Percentiles rank a stretch among this genome's conserved stretches.
phyloP scores from a whole-genome alignment of 2,113 vertebrate genomes.

The Cyphomyrus plagiostoma region DNA sequence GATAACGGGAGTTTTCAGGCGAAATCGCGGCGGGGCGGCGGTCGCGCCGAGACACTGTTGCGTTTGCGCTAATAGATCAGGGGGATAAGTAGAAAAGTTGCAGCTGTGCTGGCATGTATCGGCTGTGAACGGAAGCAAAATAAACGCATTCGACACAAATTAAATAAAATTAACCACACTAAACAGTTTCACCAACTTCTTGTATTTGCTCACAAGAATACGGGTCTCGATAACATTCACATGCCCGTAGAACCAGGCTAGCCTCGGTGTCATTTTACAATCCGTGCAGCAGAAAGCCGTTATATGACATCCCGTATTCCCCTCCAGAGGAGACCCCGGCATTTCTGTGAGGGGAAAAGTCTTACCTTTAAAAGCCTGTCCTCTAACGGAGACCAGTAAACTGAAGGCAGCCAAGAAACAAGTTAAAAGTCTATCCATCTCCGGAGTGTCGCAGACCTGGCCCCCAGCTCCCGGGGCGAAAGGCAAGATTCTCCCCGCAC shows the following conservation, averaged over 20 bases:
- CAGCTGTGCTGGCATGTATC: neutral
- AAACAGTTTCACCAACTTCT: neutral
- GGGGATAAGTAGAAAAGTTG: neutral
- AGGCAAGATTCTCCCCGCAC: conserved; percentile 33
- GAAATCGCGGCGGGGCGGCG: neutral
- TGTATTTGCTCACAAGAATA: neutral
- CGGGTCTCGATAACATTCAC: neutral
- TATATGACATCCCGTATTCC: neutral
- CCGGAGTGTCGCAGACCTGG: conserved; percentile 42
- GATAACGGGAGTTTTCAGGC: neutral
- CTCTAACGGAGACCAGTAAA: conserved; percentile 55
- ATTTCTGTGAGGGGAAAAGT: conserved; percentile 4
- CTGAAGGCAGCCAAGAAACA: conserved; percentile 54
- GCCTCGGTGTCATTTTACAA: conserved; percentile 10
- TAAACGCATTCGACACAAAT: neutral
- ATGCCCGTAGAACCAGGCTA: neutral
- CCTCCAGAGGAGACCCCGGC: neutral
- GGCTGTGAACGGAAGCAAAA: neutral
- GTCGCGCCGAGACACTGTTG: neutral
- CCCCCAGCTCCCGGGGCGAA: conserved; percentile 55
- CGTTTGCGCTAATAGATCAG: neutral
- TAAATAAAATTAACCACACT: neutral
- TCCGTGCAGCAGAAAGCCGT: neutral
- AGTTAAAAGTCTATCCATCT: conserved; percentile 70
- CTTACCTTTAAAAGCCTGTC: conserved; percentile 71